A percentile compares a stretch with the other conserved stretches of the same genome.
These are phyloP conservation scores for Hippocampus mohnikei DNA, from an alignment of 2,113 vertebrate genomes.

Conservation along the genomic window DNA sequence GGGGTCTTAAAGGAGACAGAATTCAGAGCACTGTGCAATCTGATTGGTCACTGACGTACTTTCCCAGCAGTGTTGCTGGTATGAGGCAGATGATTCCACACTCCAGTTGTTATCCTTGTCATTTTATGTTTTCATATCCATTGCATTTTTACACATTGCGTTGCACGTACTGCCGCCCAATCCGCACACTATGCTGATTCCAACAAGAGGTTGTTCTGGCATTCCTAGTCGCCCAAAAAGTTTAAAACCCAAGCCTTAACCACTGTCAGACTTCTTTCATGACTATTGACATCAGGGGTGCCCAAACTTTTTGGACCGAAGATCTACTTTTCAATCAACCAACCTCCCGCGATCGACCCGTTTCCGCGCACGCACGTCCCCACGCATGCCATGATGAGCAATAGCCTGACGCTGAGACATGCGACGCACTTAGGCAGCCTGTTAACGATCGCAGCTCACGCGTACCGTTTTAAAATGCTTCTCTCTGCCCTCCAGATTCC, in stretches of 20 bases:
- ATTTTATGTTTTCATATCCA: background rate
- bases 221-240: background rate
- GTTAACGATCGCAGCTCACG: no score
- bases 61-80: conserved; percentile 36
- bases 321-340: no score
- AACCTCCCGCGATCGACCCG: no score
- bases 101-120: conserved; percentile 28
- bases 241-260: background rate
- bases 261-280: background rate
- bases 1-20: conserved; percentile 56
- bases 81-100: conserved; percentile 40
- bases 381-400: no score
- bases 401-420: no score
- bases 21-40: conserved; percentile 47
- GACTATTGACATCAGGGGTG: background rate
- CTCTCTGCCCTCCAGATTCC: no score
- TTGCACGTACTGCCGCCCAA: background rate
- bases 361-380: no score
- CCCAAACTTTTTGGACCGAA: no score
- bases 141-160: background rate
- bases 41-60: conserved; percentile 45
- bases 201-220: background rate
- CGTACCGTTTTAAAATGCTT: no score
- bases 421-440: no score
- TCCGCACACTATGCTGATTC: background rate